phyloP scores from a whole-genome alignment of 2,797 vertebrate species.

The Epinephelus awoara region DNA sequence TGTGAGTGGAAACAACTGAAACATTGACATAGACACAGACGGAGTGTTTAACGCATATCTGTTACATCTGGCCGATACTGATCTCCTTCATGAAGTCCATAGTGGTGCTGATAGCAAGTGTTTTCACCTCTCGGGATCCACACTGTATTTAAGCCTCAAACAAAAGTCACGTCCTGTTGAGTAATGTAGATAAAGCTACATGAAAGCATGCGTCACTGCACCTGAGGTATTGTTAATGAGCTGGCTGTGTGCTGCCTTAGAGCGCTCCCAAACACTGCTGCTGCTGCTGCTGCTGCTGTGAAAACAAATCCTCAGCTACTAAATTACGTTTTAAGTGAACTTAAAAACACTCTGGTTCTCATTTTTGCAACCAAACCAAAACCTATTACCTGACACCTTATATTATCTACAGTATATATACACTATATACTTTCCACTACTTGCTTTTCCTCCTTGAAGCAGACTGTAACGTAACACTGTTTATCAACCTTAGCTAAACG shows the following conservation, averaged over 20 bases:
- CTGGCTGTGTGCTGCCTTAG: constrained; percentile 43
- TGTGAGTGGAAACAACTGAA: background rate
- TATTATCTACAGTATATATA: constrained; percentile 8
- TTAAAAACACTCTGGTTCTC: constrained; percentile 4
- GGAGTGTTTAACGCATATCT: background rate
- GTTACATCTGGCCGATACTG: background rate
- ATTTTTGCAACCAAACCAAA: constrained; percentile 18
- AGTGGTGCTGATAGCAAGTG: background rate
- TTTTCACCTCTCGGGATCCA: constrained; percentile 13
- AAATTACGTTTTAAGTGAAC: constrained; percentile 17
- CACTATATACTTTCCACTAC: background rate
- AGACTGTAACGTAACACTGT: constrained; percentile 27
- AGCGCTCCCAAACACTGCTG: constrained; percentile 46
- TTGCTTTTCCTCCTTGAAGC: constrained; percentile 2
- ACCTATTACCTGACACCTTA: constrained; percentile 7
- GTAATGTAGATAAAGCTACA: constrained; percentile 49
- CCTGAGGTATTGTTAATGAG: constrained; percentile 67
- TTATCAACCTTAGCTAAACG: constrained; percentile 24
- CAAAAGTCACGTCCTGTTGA: constrained; percentile 12
- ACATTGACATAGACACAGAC: constrained; percentile 11
- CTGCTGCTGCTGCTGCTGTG: constrained; percentile 14
- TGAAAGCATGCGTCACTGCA: constrained; percentile 49
- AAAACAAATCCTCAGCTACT: constrained; percentile 42
- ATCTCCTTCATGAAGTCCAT: background rate
- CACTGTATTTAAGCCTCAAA: constrained; percentile 21